Base-by-base conservation (phyloP, 2,888 invertebrate species). In the Galerucella pusilla region DNA sequence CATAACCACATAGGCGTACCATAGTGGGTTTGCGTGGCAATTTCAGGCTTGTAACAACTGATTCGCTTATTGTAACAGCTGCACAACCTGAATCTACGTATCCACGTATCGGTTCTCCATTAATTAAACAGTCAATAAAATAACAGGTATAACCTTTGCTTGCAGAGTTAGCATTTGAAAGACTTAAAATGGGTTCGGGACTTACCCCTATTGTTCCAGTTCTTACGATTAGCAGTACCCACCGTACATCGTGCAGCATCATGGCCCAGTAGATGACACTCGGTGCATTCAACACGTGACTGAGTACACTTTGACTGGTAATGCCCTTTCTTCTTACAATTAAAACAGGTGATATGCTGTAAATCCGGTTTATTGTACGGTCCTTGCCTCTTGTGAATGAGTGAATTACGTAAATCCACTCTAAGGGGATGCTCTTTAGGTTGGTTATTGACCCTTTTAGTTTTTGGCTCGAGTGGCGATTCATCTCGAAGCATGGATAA, bases 81-180 rank as follows among this genome's bases (percentile, higher is more conserved):
- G 67, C 76, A 64, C 78, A 78, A 12, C 77, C 79, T 0, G 76
- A 72, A 74, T 79, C 77, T 49, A 78, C 75, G 63, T 75, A 79
- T 12, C 79, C 77, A 64, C 76, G 68, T 49, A 79, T 20, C 16
- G 77, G 63, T 25, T 67, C 9, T 0, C 68, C 75, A 67, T 77
- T 75, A 49, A 79, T 78, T 5, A 63, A 20, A 68, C 78, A 75
- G 67, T 77, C 75, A 75, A 78, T 72, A 63, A 76, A 71, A 68
- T 77, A 77, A 64, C 74, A 74, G 7, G 20, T 72, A 61, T 72
- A 73, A 35, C 25, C 14, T 9, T 28, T 2, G 20, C 16, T 35
- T 57, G n/a, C 7, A 28, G 25, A 10, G 14, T 49, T 10, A 46
- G 35, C 25, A 65, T 52, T 64, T 14, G 68, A 35, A 68, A 71